These are phyloP conservation scores for Buathra laborator DNA, from an alignment of 2,888 invertebrate genomes.

Conservation along the genomic window DNA sequence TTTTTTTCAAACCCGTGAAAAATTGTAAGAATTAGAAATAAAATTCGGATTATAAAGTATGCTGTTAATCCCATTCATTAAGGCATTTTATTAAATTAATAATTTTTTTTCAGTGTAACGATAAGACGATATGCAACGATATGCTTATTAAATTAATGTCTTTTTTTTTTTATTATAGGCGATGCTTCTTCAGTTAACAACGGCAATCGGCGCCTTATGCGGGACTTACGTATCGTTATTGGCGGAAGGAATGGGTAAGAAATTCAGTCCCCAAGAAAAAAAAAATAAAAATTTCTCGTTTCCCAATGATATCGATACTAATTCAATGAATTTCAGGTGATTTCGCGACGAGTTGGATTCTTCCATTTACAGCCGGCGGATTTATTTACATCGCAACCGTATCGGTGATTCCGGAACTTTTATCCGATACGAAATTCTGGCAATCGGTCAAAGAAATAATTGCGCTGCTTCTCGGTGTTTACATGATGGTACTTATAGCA, in stretches of 20 bases:
- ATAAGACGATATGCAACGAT: no score
- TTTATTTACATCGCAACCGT: conserved; percentile 99
- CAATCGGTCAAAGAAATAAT: conserved; percentile 97
- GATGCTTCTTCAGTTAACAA: conserved; percentile 96
- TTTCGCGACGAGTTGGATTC: conserved; percentile 93
- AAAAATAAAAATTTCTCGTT: background rate
- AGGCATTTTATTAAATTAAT: background rate
- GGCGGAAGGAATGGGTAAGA: conserved; percentile 89
- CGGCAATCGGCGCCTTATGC: conserved; percentile 97
- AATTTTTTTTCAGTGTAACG: background rate
- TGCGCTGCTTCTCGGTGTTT: conserved; percentile 95
- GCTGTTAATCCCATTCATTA: no score
- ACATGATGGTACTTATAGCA: conserved; percentile 98
- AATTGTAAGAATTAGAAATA: no score
- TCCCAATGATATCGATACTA: background rate
- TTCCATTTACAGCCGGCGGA: conserved; percentile 99
- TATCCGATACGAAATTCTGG: conserved; percentile 94
- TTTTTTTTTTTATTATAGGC: conserved; percentile 87
- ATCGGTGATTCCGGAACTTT: conserved; percentile 98
- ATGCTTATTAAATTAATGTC: background rate
- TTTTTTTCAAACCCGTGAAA: no score
- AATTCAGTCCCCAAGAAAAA: background rate
- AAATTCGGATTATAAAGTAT: no score
- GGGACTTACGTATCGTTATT: conserved; percentile 96
- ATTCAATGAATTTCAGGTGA: conserved; percentile 85